Evolutionary conservation across 2,113 vertebrate genomes (phyloP).

Genomic region (Campylomormyrus numenius): DNA sequence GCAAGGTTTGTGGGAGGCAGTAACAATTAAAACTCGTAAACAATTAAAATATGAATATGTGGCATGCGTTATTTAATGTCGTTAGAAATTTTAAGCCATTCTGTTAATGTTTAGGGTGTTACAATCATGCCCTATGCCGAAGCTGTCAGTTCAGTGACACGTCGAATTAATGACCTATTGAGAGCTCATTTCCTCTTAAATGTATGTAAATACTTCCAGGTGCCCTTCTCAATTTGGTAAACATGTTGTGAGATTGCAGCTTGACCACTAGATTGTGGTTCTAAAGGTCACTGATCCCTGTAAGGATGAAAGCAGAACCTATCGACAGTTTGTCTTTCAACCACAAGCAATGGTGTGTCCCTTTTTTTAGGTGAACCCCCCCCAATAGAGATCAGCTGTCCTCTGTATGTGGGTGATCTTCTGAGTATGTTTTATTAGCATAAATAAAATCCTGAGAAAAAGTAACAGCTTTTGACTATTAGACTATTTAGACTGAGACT

Average conservation of each 20-base stretch:
- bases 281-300: slow-evolving; percentile 6
- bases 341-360: neutral
- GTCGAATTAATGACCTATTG: neutral
- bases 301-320: slow-evolving; percentile 1
- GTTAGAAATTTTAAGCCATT: neutral
- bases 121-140: neutral
- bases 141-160: neutral
- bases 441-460: neutral
- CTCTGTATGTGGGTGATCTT: neutral
- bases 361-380: neutral
- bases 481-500: neutral
- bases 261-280: neutral
- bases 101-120: neutral
- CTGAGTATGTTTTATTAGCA: neutral
- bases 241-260: neutral
- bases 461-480: neutral
- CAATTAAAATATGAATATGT: neutral
- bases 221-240: neutral
- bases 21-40: neutral
- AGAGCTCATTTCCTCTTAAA: neutral
- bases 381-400: neutral
- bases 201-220: slow-evolving; percentile 1
- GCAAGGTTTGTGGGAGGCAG: neutral
- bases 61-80: neutral
- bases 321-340: neutral